A percentile compares a stretch with the other conserved stretches of the same genome.
Conservation (phyloP, 2,113 vertebrate species). For the Mormyrus lacerda region DNA sequence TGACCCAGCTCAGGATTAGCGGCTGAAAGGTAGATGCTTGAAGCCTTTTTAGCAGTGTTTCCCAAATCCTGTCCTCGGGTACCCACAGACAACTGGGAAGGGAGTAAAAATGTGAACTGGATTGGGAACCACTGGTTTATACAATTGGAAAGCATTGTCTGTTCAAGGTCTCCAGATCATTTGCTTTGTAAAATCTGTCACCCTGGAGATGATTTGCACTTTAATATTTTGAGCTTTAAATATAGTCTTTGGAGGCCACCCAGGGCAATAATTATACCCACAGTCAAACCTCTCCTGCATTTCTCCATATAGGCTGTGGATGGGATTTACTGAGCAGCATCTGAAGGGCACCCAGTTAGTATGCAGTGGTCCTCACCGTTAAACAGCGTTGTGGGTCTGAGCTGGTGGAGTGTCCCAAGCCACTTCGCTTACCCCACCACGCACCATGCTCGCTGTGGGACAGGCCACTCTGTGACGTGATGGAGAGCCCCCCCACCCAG, state of each 20-base stretch:
- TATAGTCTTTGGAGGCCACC: neutral
- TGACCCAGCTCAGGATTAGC: neutral
- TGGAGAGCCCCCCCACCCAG: slow-evolving; percentile 17
- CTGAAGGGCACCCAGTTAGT: neutral
- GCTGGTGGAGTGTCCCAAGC: neutral
- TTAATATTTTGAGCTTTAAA: neutral
- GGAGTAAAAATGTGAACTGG: too few relatives aligned
- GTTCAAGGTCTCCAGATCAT: neutral
- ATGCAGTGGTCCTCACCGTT: neutral
- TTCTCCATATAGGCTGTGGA: neutral
- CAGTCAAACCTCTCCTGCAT: neutral
- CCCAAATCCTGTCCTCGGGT: too few relatives aligned
- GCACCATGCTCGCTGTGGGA: neutral
- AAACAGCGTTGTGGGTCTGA: neutral
- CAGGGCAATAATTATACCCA: neutral
- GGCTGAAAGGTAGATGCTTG: neutral
- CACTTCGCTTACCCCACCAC: neutral
- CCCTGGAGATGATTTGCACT: neutral
- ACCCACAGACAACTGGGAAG: too few relatives aligned
- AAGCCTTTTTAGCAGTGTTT: neutral
- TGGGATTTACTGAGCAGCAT: neutral
- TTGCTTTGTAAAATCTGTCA: neutral
- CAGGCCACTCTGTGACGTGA: neutral
- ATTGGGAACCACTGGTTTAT: neutral
- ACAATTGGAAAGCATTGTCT: neutral